These are phyloP conservation scores for Papilio protenor DNA, from an alignment of 2,888 invertebrate genomes.

Conservation along the genomic window DNA sequence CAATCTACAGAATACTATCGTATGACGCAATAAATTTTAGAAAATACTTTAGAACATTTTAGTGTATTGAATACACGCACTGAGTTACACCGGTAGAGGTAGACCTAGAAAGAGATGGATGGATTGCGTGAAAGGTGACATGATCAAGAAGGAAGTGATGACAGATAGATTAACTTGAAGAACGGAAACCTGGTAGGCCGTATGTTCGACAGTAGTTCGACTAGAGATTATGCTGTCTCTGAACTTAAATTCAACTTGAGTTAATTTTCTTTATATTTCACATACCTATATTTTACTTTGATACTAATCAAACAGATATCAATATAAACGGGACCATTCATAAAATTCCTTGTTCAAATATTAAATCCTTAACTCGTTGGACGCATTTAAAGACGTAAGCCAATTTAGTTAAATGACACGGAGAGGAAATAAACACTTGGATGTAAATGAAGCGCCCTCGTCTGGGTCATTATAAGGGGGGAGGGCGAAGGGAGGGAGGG, in stretches of 20 bases:
- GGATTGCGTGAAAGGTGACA: no score
- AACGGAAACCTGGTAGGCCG: no score
- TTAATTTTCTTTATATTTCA: no score
- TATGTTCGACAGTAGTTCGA: no score
- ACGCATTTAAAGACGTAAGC: constrained; percentile 19
- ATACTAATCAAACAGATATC: background rate
- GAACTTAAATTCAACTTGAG: no score
- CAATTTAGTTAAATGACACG: constrained; percentile 25
- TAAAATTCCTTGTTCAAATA: background rate
- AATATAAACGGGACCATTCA: background rate
- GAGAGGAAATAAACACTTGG: constrained; percentile 37
- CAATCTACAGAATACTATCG: background rate
- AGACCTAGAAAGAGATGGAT: no score
- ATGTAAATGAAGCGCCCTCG: constrained; percentile 37
- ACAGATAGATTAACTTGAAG: no score
- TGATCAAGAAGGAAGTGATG: no score
- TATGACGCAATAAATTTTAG: background rate
- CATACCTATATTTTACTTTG: no score
- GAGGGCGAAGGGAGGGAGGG: constrained; percentile 62
- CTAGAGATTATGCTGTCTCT: no score
- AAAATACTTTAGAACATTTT: background rate
- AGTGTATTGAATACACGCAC: background rate
- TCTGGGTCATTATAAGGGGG: constrained; percentile 37
- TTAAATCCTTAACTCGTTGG: constrained; percentile 1
- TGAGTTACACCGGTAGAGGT: no score